A percentile compares a stretch with the other conserved stretches of the same genome.
Evolutionary conservation across 1,140 invertebrate genomes (phyloP).

Genomic region (Orchestia grillus): DNA sequence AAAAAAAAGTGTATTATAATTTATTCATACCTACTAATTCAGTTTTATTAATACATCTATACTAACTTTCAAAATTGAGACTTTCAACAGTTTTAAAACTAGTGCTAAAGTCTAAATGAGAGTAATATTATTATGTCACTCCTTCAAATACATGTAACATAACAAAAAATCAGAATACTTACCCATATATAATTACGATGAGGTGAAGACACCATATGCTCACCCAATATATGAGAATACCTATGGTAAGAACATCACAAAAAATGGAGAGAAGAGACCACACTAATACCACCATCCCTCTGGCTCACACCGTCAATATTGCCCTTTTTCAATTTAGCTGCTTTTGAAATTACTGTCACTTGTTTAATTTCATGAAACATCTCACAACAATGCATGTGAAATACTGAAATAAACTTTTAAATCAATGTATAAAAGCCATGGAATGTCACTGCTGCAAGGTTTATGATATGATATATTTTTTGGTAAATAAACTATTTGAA

Average conservation of each 20-base stretch:
- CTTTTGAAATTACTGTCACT: not conserved
- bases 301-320: not conserved
- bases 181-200: constrained; percentile 17
- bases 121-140: not conserved
- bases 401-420: not conserved
- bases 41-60: no score
- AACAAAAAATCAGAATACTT: not conserved
- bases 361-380: constrained; percentile 5
- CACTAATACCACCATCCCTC: constrained; percentile 44
- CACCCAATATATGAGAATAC: constrained; percentile 40
- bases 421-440: not conserved
- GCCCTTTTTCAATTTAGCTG: not conserved
- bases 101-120: not conserved
- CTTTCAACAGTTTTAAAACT: not conserved
- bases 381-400: constrained; percentile 15
- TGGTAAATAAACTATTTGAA: not conserved
- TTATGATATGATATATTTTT: not conserved
- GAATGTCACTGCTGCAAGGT: not conserved
- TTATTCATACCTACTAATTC: no score
- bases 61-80: no score
- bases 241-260: constrained; percentile 52
- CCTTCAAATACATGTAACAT: not conserved
- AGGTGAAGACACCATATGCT: constrained; percentile 16
- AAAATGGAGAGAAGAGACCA: constrained; percentile 20
- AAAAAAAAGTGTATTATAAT: no score